Conservation (phyloP, 2,113 vertebrate genomes). For the Ursus arctos region DNA sequence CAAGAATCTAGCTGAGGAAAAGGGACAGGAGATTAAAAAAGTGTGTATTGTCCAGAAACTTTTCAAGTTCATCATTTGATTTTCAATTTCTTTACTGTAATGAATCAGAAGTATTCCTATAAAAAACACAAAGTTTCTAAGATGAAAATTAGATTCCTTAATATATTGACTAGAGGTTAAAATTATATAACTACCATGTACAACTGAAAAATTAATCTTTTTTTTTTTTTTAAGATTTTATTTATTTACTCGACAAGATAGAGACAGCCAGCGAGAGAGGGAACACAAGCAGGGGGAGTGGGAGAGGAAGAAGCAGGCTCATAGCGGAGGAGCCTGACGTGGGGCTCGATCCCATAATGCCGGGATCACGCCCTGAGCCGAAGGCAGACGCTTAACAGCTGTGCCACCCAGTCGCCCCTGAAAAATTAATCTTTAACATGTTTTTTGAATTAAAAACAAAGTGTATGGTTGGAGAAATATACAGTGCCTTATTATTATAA, state of each 20-base stretch:
- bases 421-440: background rate
- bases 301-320: no score
- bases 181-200: background rate
- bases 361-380: no score
- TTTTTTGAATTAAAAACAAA: constrained; percentile 23
- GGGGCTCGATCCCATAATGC: no score
- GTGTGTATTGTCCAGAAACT: background rate
- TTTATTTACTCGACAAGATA: no score
- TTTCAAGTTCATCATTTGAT: background rate
- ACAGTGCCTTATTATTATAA: background rate
- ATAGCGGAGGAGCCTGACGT: no score
- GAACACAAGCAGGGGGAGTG: no score
- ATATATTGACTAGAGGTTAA: background rate
- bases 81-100: background rate
- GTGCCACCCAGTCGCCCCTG: background rate
- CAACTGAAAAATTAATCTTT: background rate
- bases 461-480: background rate
- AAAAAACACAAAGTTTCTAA: background rate
- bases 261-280: no score
- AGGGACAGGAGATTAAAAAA: background rate
- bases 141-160: background rate
- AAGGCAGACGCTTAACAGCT: no score
- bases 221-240: no score
- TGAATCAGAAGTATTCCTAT: background rate
- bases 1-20: background rate